Evolutionary conservation across 2,888 invertebrate genomes (phyloP).

Genomic region (Nowickia ferox): DNA sequence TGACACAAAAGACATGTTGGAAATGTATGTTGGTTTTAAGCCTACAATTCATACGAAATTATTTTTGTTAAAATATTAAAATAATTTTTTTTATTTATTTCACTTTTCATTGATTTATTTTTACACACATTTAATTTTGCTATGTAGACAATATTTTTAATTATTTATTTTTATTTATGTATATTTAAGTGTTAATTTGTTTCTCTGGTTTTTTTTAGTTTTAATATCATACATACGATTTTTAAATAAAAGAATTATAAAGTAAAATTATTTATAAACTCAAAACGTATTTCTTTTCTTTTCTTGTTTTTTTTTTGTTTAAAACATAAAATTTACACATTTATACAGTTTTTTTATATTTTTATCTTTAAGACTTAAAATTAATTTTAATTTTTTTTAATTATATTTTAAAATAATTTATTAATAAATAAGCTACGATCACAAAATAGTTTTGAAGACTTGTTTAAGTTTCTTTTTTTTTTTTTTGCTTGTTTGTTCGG

Average conservation of each 20-base stretch:
- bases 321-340: conserved; percentile 69
- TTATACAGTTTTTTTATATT: conserved; percentile 54
- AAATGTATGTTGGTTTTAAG: conserved; percentile 61
- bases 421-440: conserved; percentile 71
- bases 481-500: conserved; percentile 12
- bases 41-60: conserved; percentile 61
- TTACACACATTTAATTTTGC: conserved; percentile 57
- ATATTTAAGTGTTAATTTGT: conserved; percentile 48
- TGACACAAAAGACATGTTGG: conserved; percentile 71
- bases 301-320: background rate
- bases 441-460: conserved; percentile 72
- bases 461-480: conserved; percentile 46
- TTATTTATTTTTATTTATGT: conserved; percentile 24
- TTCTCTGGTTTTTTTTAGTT: background rate
- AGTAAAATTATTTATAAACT: conserved; percentile 17
- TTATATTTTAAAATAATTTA: conserved; percentile 68
- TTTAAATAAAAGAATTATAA: conserved; percentile 27
- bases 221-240: conserved; percentile 54
- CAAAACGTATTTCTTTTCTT: background rate
- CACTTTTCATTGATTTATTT: conserved; percentile 32
- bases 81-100: conserved; percentile 31
- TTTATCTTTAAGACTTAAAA: conserved; percentile 57
- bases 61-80: conserved; percentile 50
- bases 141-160: conserved; percentile 46
- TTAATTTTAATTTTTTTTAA: conserved; percentile 29